Evolutionary conservation across 2,888 invertebrate species (phyloP).

Genomic region (Ormyrus rosae): DNA sequence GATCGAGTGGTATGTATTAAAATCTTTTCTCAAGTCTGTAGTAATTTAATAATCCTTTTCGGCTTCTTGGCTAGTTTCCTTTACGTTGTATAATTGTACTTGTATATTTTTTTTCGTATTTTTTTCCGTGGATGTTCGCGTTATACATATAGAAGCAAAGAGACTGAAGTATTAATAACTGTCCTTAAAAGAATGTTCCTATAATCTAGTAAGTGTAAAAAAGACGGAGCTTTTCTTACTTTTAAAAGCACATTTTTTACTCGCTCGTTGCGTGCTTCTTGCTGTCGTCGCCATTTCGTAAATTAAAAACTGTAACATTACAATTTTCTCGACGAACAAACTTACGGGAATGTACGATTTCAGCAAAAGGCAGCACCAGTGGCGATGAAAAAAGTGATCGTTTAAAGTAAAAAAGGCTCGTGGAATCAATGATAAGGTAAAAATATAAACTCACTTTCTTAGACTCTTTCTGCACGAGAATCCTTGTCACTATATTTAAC

Average conservation of each 20-base stretch:
- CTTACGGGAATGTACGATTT: no score
- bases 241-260: slow-evolving; percentile 19
- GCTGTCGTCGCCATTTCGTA: no score
- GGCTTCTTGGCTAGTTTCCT: slow-evolving; percentile 69
- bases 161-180: slow-evolving; percentile 47
- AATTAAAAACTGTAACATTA: no score
- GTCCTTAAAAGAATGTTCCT: not conserved
- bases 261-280: not conserved
- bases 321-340: no score
- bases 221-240: slow-evolving; percentile 27
- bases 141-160: slow-evolving; percentile 51
- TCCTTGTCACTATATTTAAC: slow-evolving; percentile 23
- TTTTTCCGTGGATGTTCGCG: slow-evolving; percentile 43
- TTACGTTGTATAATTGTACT: slow-evolving; percentile 21
- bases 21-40: slow-evolving; percentile 58
- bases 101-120: slow-evolving; percentile 14
- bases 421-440: slow-evolving; percentile 49
- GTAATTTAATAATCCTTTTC: slow-evolving; percentile 60
- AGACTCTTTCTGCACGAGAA: not conserved
- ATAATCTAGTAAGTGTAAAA: slow-evolving; percentile 4
- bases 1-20: slow-evolving; percentile 75
- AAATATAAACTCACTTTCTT: slow-evolving; percentile 28
- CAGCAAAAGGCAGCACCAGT: no score
- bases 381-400: no score
- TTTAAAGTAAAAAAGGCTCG: not conserved